phyloP scores from a whole-genome alignment of 2,888 invertebrate genomes.

The Eumerus sabulonum region DNA sequence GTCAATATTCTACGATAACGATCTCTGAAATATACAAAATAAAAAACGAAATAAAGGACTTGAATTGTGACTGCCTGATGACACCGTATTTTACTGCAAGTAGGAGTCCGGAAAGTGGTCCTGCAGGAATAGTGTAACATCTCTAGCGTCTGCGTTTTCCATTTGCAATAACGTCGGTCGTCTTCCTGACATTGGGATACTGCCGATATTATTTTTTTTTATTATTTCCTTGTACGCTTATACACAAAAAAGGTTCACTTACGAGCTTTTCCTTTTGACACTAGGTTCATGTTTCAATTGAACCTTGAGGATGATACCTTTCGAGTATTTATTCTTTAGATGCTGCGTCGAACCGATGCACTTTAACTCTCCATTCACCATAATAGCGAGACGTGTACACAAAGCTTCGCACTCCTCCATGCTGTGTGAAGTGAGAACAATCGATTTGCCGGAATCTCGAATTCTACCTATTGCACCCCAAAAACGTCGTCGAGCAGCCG shows the following conservation, averaged over 20 bases:
- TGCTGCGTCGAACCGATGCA: conserved; percentile 88
- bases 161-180: conserved; percentile 19
- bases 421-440: conserved; percentile 91
- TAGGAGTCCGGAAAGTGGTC: conserved; percentile 73
- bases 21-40: conserved; percentile 81
- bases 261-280: neutral
- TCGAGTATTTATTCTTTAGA: conserved; percentile 86
- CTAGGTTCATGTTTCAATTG: conserved; percentile 70
- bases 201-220: conserved; percentile 33
- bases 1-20: conserved; percentile 86
- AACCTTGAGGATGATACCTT: conserved; percentile 79
- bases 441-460: conserved; percentile 85
- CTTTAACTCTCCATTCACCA: conserved; percentile 89
- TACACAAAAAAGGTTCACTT: too few relatives aligned
- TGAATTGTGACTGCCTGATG: too few relatives aligned
- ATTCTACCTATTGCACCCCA: conserved; percentile 88
- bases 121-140: conserved; percentile 74
- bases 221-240: conserved; percentile 12
- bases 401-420: conserved; percentile 93
- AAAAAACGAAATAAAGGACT: too few relatives aligned
- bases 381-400: conserved; percentile 88
- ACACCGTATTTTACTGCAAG: conserved; percentile 74
- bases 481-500: conserved; percentile 83
- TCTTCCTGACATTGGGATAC: too few relatives aligned
- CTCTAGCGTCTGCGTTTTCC: conserved; percentile 69